phyloP scores from a whole-genome alignment of 2,797 vertebrate species.

The Enoplosus armatus region DNA sequence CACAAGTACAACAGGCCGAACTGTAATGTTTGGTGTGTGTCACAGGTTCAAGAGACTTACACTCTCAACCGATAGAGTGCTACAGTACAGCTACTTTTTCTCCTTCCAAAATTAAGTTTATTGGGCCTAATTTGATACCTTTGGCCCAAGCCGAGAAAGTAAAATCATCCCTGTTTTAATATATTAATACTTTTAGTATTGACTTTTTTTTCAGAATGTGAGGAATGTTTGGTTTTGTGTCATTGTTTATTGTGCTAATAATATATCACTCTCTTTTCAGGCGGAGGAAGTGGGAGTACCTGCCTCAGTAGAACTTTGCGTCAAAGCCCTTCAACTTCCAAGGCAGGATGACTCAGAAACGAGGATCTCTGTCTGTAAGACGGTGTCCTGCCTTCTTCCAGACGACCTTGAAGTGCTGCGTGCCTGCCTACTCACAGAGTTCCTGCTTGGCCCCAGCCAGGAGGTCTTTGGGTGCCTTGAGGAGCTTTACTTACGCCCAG shows the following conservation, averaged over 20 bases:
- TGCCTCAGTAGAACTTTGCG: slow-evolving; percentile 93
- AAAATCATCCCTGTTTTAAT: not conserved
- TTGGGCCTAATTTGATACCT: not conserved
- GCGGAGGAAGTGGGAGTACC: slow-evolving; percentile 91
- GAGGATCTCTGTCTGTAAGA: slow-evolving; percentile 95
- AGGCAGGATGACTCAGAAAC: slow-evolving; percentile 91
- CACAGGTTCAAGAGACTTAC: not conserved
- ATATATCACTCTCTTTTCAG: slow-evolving; percentile 76
- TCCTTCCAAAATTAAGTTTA: not conserved
- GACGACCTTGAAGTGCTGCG: slow-evolving; percentile 96
- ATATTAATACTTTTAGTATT: not conserved
- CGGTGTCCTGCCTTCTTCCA: slow-evolving; percentile 92
- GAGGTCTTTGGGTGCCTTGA: slow-evolving; percentile 90
- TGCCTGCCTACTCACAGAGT: slow-evolving; percentile 97
- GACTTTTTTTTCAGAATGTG: not conserved
- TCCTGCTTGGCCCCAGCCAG: slow-evolving; percentile 91
- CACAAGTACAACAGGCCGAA: not conserved
- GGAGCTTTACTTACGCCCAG: slow-evolving; percentile 93
- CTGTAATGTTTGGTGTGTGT: not conserved
- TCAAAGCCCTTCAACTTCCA: slow-evolving; percentile 96
- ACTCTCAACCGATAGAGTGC: not conserved
- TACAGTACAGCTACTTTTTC: not conserved
- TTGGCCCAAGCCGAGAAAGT: not conserved
- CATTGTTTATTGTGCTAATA: slow-evolving; percentile 13
- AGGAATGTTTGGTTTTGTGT: slow-evolving; percentile 1